A percentile compares a stretch with the other conserved stretches of the same genome.
Evolutionary conservation across 2,113 vertebrate species (phyloP).

Genomic region (Saccopteryx leptura): DNA sequence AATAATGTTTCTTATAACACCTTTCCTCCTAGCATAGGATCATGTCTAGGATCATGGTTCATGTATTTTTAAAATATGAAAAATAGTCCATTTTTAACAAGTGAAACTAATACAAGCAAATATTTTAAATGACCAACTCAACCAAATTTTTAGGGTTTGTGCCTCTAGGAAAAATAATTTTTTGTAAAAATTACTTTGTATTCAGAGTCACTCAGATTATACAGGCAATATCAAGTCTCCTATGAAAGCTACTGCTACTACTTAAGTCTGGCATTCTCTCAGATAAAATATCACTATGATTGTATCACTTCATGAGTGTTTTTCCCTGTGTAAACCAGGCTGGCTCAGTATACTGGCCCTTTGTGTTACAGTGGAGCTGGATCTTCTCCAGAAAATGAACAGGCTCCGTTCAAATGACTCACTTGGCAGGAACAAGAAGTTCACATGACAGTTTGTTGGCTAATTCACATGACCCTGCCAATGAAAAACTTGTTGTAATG

Average conservation of each 20-base stretch:
- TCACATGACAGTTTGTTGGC: neutral
- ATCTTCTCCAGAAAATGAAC: neutral
- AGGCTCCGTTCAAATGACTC: constrained; percentile 42
- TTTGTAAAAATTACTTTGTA: constrained; percentile 3
- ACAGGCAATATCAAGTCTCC: neutral
- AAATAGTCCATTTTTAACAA: neutral
- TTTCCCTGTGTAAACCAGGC: neutral
- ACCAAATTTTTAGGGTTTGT: neutral
- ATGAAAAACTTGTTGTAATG: neutral
- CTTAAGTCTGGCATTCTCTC: neutral
- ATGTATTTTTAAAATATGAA: constrained; percentile 3
- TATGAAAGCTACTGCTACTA: neutral
- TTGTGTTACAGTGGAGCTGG: neutral
- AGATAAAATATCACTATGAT: neutral
- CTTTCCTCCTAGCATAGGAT: neutral
- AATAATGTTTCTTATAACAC: neutral
- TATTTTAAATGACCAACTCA: neutral
- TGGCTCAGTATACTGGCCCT: neutral
- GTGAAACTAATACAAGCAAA: neutral
- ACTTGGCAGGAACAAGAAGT: neutral
- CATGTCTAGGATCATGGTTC: neutral
- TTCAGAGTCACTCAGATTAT: neutral
- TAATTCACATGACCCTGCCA: neutral
- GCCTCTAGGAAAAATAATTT: neutral
- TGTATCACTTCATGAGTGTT: neutral